These are phyloP conservation scores for Metopia argyrocephala DNA, from an alignment of 2,888 invertebrate genomes.

Conservation along the genomic window DNA sequence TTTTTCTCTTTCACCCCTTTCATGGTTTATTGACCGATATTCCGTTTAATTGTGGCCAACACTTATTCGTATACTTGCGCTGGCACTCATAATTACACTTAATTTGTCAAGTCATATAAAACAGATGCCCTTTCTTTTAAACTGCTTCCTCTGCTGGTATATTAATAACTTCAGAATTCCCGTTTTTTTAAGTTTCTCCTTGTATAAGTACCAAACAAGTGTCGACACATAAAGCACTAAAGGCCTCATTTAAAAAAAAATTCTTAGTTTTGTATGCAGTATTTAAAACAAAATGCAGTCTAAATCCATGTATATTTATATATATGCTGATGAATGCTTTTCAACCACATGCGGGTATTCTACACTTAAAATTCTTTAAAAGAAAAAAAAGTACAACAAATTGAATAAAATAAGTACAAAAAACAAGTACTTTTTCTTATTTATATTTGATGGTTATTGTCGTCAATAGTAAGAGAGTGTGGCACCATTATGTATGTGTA, in stretches of 20 bases:
- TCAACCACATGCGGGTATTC: constrained; percentile 45
- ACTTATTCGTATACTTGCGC: background rate
- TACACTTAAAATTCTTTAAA: background rate
- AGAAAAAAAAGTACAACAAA: constrained; percentile 31
- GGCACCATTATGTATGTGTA: background rate
- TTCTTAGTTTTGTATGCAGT: no score
- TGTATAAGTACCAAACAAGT: background rate
- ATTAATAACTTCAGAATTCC: constrained; percentile 24
- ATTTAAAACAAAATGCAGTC: background rate
- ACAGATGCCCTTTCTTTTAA: constrained; percentile 62
- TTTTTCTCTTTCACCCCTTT: background rate
- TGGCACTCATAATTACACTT: constrained; percentile 59
- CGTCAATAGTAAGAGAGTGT: background rate
- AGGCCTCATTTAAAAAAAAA: background rate
- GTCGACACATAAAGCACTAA: constrained; percentile 19
- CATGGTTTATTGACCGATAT: constrained; percentile 60
- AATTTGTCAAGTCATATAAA: constrained; percentile 66
- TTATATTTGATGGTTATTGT: background rate
- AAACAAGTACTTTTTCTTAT: background rate
- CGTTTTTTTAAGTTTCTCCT: background rate
- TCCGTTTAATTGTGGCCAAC: constrained; percentile 5
- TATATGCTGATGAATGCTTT: background rate
- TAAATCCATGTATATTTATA: constrained; percentile 26
- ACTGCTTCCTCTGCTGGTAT: background rate
- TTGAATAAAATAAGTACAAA: constrained; percentile 2